Base-by-base conservation (phyloP, 92 coral and sea anemone genomes). In the Galaxea fascicularis region DNA sequence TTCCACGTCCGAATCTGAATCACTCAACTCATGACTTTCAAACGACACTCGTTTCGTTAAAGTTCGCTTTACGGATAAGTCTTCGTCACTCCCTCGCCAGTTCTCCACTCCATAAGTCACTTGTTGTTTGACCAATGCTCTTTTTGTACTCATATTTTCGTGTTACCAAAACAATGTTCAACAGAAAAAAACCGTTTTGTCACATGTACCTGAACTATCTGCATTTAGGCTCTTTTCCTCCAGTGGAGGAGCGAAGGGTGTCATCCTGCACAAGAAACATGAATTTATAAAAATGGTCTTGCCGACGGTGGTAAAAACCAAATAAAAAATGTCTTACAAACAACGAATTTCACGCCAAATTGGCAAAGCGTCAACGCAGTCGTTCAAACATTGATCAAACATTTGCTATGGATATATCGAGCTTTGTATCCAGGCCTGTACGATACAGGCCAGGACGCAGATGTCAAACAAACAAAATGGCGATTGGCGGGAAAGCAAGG, bases 1-100 rank as follows among this genome's bases (percentile, higher is more conserved):
- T 51, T 94, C 98, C 8, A 67, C 95, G 68, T 94, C 95, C 0
- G 98, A 94, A 73, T 90, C 93, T 21, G 93, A 82, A 30, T 71
- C 78, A 9, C 82, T 76, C 39, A 77, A 74, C 29, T 87, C 73
- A 8, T 79, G 71, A 58, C 60, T 82, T 30, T 78, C 88, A 87
- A 94, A 94, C 49, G 95, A 92, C 68, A 92, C 95, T 24, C 92
- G 95, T 52, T 94, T 94, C 28, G 67, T 47, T 47, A 58, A 27
- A 16, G 88, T 59, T 28, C 63, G 69, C 21, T 76, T 79, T 35
- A 30, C 84, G 54, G 49, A 18, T 27, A 49, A 64, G 44, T 74
- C 78, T 0, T 73, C 90, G 65, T 66, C 90, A 45, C 64, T 47
- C 16, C 86, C 87, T 71, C 73, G 79, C 53, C 59, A 60, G n/a